These are phyloP conservation scores for Prosopocoilus inquinatus DNA, from an alignment of 2,888 invertebrate species.

Conservation along the genomic window DNA sequence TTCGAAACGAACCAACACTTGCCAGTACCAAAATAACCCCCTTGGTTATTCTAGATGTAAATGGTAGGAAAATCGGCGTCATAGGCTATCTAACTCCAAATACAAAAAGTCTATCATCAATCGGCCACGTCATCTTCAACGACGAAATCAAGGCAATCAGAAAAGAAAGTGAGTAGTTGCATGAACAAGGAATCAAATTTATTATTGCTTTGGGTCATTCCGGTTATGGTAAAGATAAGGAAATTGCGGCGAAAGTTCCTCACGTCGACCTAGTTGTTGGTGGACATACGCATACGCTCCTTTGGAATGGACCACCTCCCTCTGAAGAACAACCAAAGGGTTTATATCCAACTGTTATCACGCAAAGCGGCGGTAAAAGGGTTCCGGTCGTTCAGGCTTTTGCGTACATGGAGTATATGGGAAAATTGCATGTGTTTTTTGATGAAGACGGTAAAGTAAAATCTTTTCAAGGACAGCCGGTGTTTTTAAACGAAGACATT, in stretches of 20 bases:
- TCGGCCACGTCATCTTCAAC: constrained; percentile 36
- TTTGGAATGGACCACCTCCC: constrained; percentile 72
- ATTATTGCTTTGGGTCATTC: constrained; percentile 89
- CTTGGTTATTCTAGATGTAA: background rate
- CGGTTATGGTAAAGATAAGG: constrained; percentile 73
- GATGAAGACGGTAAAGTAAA: constrained; percentile 69
- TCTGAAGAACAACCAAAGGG: constrained; percentile 70
- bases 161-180: constrained; percentile 29
- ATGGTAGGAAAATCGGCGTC: constrained; percentile 69
- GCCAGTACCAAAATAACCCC: constrained; percentile 52
- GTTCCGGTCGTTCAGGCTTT: constrained; percentile 88
- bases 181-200: constrained; percentile 66
- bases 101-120: constrained; percentile 65
- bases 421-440: constrained; percentile 69
- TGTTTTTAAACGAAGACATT: constrained; percentile 66
- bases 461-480: constrained; percentile 70
- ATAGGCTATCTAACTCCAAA: constrained; percentile 86
- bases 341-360: constrained; percentile 73
- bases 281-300: constrained; percentile 88
- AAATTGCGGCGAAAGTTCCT: constrained; percentile 73
- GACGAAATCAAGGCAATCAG: constrained; percentile 9
- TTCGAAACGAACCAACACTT: constrained; percentile 62
- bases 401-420: constrained; percentile 88
- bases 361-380: constrained; percentile 66
- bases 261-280: constrained; percentile 86